Evolutionary conservation across 2,797 vertebrate species (phyloP).

Genomic region (Pterois miles): DNA sequence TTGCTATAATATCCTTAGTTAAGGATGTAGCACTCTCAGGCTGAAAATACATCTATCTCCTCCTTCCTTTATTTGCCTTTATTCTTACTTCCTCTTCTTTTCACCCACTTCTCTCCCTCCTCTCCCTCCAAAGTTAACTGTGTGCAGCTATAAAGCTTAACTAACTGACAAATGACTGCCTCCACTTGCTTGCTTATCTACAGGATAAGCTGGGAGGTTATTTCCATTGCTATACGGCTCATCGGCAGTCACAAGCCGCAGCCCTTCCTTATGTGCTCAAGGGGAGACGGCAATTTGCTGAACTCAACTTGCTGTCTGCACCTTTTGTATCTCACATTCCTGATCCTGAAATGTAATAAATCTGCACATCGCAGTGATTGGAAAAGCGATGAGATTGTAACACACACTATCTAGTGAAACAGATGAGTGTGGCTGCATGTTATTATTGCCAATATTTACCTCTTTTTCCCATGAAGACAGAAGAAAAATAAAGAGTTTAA

Average conservation of each 20-base stretch:
- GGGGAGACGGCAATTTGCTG: conserved; percentile 18
- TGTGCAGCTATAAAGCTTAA: conserved; percentile 69
- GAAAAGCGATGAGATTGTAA: conserved; percentile 1
- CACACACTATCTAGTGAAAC: conserved; percentile 4
- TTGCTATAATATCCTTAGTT: conserved; percentile 41
- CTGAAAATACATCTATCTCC: conserved; percentile 64
- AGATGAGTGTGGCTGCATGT: background rate
- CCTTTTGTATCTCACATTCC: conserved; percentile 7
- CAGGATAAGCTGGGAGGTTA: conserved; percentile 65
- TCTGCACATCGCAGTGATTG: background rate
- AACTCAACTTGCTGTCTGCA: conserved; percentile 17
- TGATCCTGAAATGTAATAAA: conserved; percentile 18
- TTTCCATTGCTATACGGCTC: conserved; percentile 62
- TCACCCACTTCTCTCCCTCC: conserved; percentile 11
- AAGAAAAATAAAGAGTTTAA: background rate
- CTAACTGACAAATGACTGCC: conserved; percentile 66
- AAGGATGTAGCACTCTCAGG: conserved; percentile 44
- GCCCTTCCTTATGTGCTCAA: conserved; percentile 36
- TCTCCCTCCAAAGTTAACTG: conserved; percentile 31
- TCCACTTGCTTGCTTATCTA: conserved; percentile 56
- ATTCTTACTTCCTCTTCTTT: conserved; percentile 44
- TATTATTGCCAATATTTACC: background rate
- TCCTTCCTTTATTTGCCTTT: conserved; percentile 44
- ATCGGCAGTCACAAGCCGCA: conserved; percentile 52
- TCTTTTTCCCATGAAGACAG: background rate